These are phyloP conservation scores for Porites australiensis DNA, from an alignment of 64 coral and sea anemone genomes.

Conservation along the genomic window DNA sequence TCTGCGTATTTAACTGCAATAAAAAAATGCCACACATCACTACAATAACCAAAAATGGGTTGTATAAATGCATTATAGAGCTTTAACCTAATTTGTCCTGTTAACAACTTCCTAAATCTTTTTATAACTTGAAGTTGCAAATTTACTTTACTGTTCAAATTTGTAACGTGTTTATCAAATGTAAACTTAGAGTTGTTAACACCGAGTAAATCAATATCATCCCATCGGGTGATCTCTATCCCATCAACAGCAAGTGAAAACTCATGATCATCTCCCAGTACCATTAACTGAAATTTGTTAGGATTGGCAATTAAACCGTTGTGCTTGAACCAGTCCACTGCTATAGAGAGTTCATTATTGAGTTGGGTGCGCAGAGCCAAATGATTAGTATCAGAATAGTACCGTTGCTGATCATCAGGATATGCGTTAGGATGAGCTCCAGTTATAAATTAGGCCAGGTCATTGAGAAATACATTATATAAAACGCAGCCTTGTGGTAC, in stretches of 20 bases:
- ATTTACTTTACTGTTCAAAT: constrained; percentile 36
- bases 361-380: not conserved
- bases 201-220: constrained; percentile 3
- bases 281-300: not conserved
- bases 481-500: not conserved
- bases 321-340: constrained; percentile 5
- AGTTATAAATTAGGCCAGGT: constrained; percentile 2
- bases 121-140: constrained; percentile 41
- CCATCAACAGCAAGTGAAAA: not conserved
- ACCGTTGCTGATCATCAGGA: not conserved
- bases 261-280: not conserved
- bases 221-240: not conserved
- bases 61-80: constrained; percentile 55
- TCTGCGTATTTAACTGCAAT: too few species aligned
- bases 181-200: not conserved
- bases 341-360: not conserved
- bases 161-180: not conserved
- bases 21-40: not conserved
- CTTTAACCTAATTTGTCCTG: not conserved
- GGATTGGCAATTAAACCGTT: not conserved
- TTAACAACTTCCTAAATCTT: constrained; percentile 27
- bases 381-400: not conserved
- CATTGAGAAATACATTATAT: constrained; percentile 7
- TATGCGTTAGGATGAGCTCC: not conserved
- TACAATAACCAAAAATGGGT: constrained; percentile 11